Conservation (phyloP, 2,113 vertebrate species). For the Calonectris borealis region DNA sequence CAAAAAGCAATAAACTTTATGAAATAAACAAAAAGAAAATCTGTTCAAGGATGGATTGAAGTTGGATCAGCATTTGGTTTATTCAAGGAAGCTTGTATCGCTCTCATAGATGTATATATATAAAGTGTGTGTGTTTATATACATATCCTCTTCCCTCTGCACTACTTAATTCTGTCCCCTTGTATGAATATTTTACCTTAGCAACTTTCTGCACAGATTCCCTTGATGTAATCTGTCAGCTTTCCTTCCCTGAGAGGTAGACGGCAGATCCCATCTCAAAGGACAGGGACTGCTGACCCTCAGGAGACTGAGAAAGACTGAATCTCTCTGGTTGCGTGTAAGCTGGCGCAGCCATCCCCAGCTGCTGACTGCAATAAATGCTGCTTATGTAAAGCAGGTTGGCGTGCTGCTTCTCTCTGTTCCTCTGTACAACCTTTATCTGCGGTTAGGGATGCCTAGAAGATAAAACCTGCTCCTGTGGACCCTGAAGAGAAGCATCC, state of each 20-base stretch:
- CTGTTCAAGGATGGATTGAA: background rate
- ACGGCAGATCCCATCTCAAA: background rate
- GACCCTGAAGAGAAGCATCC: background rate
- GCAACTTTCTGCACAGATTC: background rate
- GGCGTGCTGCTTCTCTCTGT: background rate
- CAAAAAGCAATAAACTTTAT: background rate
- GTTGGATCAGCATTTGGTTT: background rate
- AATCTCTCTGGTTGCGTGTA: background rate
- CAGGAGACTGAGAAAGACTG: background rate
- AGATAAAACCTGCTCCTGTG: background rate
- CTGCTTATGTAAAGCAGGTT: background rate
- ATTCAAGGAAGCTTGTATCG: background rate
- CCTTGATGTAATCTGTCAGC: background rate
- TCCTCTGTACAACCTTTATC: background rate
- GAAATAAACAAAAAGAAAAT: background rate
- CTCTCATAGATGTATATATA: background rate
- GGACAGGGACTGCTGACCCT: background rate
- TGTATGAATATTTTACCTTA: background rate
- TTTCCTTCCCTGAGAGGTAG: background rate
- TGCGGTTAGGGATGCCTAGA: background rate
- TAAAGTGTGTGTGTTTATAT: background rate
- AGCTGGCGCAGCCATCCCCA: background rate
- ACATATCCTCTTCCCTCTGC: background rate
- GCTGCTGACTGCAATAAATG: background rate
- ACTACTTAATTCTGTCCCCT: background rate